phyloP scores from a whole-genome alignment of 1,140 invertebrate species.

The Caenorhabditis inopinata region DNA sequence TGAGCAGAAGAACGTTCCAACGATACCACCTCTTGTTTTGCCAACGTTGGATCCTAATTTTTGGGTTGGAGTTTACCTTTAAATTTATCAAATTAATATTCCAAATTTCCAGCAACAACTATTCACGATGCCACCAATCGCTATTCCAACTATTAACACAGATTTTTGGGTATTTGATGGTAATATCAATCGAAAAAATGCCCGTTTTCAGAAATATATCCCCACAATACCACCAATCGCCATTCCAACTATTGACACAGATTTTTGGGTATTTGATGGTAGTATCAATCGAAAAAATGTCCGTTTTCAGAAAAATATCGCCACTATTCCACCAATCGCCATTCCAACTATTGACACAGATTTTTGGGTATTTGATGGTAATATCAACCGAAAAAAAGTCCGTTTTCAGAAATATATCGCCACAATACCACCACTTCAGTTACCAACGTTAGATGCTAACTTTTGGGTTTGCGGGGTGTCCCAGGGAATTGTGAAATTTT shows the following conservation, averaged over 20 bases:
- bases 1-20: constrained; percentile 21
- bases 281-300: too few species aligned
- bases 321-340: background rate
- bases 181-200: too few species aligned
- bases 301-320: background rate
- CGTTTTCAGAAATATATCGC: background rate
- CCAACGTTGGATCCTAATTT: background rate
- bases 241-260: background rate
- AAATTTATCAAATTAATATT: background rate
- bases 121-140: background rate
- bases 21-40: background rate
- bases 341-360: background rate
- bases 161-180: constrained; percentile 2
- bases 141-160: background rate
- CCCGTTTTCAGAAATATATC: background rate
- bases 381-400: too few species aligned
- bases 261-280: too few species aligned
- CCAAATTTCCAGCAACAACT: background rate
- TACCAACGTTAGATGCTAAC: background rate
- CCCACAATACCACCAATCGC: background rate
- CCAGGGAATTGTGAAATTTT: too few species aligned
- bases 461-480: background rate
- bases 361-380: constrained; percentile 14
- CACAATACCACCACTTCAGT: background rate
- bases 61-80: background rate